phyloP scores from a whole-genome alignment of 2,113 vertebrate species.

The Ailurus styani region DNA sequence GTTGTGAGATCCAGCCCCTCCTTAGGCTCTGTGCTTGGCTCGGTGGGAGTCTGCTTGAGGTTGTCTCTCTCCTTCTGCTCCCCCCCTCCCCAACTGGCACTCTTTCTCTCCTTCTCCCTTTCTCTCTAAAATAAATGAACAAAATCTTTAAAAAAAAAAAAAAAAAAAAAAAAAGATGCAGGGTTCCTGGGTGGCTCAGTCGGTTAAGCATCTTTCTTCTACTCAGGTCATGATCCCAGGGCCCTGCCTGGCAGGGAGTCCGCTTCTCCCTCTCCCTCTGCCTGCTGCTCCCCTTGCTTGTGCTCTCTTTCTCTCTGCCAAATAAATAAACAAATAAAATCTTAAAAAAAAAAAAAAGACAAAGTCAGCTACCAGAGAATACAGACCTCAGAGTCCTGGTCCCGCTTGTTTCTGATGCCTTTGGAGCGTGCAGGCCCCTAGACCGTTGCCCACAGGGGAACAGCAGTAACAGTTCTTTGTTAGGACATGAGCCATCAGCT shows the following conservation, averaged over 20 bases:
- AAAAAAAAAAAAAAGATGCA: too few relatives aligned
- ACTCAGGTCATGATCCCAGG: background rate
- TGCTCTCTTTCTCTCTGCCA: background rate
- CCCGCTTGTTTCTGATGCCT: background rate
- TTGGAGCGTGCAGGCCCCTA: background rate
- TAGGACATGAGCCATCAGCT: background rate
- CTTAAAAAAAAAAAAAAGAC: background rate
- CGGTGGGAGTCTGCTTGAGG: background rate
- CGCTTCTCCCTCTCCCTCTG: background rate
- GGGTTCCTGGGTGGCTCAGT: background rate
- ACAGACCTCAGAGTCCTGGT: background rate
- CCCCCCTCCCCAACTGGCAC: background rate
- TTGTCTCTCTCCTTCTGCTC: background rate
- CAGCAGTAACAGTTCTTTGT: background rate
- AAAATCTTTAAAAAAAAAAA: too few relatives aligned
- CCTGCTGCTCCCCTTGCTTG: background rate
- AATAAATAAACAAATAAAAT: background rate
- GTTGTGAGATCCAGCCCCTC: background rate
- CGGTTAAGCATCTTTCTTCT: accelerated
- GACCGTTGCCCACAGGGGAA: background rate
- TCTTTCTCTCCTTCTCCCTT: background rate
- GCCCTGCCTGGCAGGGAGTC: background rate
- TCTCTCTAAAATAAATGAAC: background rate
- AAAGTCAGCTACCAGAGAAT: background rate
- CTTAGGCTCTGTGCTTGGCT: accelerated